These are phyloP conservation scores for Scotopteryx bipunctaria DNA, from an alignment of 2,888 invertebrate genomes.

Conservation along the genomic window DNA sequence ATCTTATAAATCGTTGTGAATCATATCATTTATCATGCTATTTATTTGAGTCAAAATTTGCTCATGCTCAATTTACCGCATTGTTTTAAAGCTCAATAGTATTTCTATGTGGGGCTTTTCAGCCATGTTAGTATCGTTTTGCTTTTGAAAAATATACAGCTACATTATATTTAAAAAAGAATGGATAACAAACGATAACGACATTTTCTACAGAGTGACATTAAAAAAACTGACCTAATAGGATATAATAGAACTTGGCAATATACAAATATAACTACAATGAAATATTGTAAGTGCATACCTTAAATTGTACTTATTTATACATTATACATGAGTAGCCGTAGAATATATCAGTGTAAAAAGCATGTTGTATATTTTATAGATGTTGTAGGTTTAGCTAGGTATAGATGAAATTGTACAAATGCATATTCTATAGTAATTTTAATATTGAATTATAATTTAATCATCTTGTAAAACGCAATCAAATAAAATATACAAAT, in stretches of 20 bases:
- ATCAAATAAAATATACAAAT: constrained; percentile 82
- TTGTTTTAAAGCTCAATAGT: constrained; percentile 50
- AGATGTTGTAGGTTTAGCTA: constrained; percentile 76
- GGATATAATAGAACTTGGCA: background rate
- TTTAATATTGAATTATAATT: constrained; percentile 77
- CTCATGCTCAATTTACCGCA: constrained; percentile 61
- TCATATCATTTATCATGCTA: constrained; percentile 40
- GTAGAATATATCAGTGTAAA: constrained; percentile 75
- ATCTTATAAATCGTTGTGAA: constrained; percentile 35
- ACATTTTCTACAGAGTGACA: too few relatives aligned
- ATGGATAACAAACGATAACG: too few relatives aligned
- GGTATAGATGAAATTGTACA: constrained; percentile 82
- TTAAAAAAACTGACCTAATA: too few relatives aligned
- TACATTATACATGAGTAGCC: constrained; percentile 50
- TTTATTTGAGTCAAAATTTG: constrained; percentile 39
- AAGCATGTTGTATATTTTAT: constrained; percentile 80
- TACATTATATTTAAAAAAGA: background rate
- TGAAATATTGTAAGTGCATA: constrained; percentile 48
- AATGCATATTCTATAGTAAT: constrained; percentile 76
- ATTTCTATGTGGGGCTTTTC: constrained; percentile 33
- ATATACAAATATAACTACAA: constrained; percentile 33
- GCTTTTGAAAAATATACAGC: constrained; percentile 8
- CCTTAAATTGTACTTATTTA: constrained; percentile 65
- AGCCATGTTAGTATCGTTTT: background rate
- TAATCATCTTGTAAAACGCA: constrained; percentile 82